Conservation (phyloP, 2,113 vertebrate genomes). For the Thunnus maccoyii region DNA sequence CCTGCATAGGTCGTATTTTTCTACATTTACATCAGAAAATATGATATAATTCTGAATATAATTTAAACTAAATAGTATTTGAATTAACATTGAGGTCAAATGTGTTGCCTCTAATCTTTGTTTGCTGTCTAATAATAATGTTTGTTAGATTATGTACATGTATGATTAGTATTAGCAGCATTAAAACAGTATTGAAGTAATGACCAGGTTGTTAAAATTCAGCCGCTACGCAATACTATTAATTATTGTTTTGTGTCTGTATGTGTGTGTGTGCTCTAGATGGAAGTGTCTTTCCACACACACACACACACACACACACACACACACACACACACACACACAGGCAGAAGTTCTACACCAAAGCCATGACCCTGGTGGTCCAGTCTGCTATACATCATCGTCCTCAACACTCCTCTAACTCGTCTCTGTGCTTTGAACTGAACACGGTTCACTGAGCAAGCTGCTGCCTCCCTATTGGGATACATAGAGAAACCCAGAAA, state of each 20-base stretch:
- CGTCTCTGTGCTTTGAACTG: constrained; percentile 82
- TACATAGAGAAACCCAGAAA: constrained; percentile 70
- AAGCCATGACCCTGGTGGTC: constrained; percentile 80
- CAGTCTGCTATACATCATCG: constrained; percentile 80
- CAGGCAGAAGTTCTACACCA: constrained; percentile 45
- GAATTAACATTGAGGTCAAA: neutral
- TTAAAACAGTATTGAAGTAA: constrained; percentile 35
- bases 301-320: constrained; percentile 25
- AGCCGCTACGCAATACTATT: constrained; percentile 18
- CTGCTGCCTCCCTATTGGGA: constrained; percentile 78
- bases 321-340: constrained; percentile 22
- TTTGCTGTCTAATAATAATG: constrained; percentile 26
- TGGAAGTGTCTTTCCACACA: constrained; percentile 18
- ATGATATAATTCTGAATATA: constrained; percentile 27
- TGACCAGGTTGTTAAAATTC: constrained; percentile 44
- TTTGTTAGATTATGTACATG: constrained; percentile 22
- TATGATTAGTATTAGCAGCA: constrained; percentile 24
- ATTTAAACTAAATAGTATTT: neutral
- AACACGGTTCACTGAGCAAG: constrained; percentile 78
- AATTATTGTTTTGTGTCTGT: constrained; percentile 44
- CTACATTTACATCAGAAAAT: constrained; percentile 13
- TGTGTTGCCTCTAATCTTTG: constrained; percentile 15
- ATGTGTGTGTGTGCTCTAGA: constrained; percentile 1
- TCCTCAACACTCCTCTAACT: constrained; percentile 71
- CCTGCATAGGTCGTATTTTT: neutral